Base-by-base conservation (phyloP, 2,797 vertebrate species). In the Melanotaenia parkinsoni region DNA sequence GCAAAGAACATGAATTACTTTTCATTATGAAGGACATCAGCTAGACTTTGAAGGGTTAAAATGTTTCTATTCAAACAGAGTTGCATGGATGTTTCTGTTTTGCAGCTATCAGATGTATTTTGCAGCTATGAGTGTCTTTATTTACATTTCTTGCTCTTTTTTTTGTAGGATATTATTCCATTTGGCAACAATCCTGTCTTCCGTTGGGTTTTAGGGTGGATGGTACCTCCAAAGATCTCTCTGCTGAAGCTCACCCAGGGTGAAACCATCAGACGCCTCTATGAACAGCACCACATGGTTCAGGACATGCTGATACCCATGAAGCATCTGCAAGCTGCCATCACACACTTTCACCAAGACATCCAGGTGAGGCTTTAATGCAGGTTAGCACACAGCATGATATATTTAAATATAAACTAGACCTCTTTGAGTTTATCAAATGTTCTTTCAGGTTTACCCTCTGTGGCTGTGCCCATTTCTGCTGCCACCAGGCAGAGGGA, bases 211-310 rank as follows among this genome's bases (percentile, higher is more conserved):
- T 97, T 99, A 18, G 98, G 98, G 18, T 99, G 98, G 98, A 97
- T 99, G 97, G 97, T 98, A 51, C 98, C 98, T 71, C 98, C 98
- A 1, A 99, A 99, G 93, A 99, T 99, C 92, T 98, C 98, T 0
- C 90, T 99, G 86, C 72, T 99, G 73, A 99, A 99, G 90, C 95
- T 99, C 77, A 99, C 98, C 1, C 98, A 99, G 92, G 98, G 98
- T 22, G 98, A 99, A 91, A 96, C 97, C 12, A 96, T 98, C 70
- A 92, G 97, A 51, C 95, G 93, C 51, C 94, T 99, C 14, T 99
- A 99, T 0, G 98, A 99, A 61, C 96, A 99, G 69, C 97, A 99
- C 89, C 98, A 99, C 0, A 97, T 99, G 68, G 95, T 99, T 2
- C 98, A 99, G 93, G 98, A 99, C 94, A 98, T 99, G 98, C 81